Evolutionary conservation across 1,140 invertebrate species (phyloP), one percentile per base, ranked within the genome.

Genomic region (Centruroides vittatus): DNA sequence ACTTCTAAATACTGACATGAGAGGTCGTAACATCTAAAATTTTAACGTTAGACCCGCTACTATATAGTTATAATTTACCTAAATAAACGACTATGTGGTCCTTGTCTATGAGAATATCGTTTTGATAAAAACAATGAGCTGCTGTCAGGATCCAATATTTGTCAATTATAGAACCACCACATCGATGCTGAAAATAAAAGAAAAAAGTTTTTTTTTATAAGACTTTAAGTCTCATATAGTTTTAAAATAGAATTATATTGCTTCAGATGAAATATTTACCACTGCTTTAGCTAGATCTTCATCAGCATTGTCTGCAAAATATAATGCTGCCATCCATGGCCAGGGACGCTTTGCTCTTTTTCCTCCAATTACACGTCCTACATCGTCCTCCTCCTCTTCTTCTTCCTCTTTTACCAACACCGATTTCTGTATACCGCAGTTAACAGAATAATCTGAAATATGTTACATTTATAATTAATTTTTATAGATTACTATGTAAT

Each of bases 111-210:
- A 12, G 5, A 5, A 11, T 11, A 34, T 3, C 10, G 5, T 52
- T n/a, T 54, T 93, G 92, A 72, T 86, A 82, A 60, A 94, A 83
- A 72, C 91, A 95, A 74, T 95, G 91, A 9, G 89, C 90, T 34
- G 64, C 64, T 36, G 64, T 62, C 47, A 65, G 13, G 47, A 63
- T 61, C 54, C 57, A 61, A 10, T 55, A 35, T 48, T 60, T n/a
- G 47, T 55, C 13, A 47, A 65, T 57, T 8, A 65, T 51, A 8
- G 61, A 58, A 3, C 55, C 64, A 13, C 59, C 61, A 54, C 60
- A 61, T 61, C 55, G 9, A 1, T 60, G 47, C 62, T 64, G 52
- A 3, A 61, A 52, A 13, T 9, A 12, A 34, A 5, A 41, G 8
- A 8, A 6, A 5, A 41, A 6, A 23, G 23, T 23, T 23, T 23